phyloP scores from a whole-genome alignment of 2,113 vertebrate species.

The Gnathochromis pfefferi region DNA sequence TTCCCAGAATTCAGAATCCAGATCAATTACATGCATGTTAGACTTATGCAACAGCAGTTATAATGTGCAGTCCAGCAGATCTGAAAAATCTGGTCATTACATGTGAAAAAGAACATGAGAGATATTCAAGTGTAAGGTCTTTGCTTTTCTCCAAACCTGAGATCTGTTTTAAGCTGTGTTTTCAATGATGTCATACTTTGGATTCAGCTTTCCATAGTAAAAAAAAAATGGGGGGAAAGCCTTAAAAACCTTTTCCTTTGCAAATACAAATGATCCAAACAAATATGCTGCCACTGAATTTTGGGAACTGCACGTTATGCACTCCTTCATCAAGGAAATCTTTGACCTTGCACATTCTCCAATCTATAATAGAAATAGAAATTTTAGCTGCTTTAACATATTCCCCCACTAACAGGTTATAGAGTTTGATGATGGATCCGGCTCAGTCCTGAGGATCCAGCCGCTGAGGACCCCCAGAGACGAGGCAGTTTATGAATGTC shows the following conservation, averaged over 20 bases:
- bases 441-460: constrained; percentile 97
- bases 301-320: neutral
- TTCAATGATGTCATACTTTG: neutral
- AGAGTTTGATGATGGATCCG: constrained; percentile 97
- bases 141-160: neutral
- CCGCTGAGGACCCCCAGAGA: constrained; percentile 92
- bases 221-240: neutral
- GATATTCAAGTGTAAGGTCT: neutral
- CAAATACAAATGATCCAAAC: neutral
- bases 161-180: neutral
- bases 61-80: neutral
- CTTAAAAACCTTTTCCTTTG: neutral
- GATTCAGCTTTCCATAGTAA: neutral
- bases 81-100: neutral
- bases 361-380: neutral
- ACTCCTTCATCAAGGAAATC: neutral
- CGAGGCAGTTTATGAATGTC: constrained; percentile 96
- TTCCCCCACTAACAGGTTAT: constrained; percentile 78
- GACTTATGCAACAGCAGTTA: neutral
- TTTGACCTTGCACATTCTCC: neutral
- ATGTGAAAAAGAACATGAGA: neutral
- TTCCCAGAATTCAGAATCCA: constrained; percentile 20
- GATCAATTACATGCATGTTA: neutral
- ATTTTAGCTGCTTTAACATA: neutral
- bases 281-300: neutral